Base-by-base conservation (phyloP, 1,140 invertebrate genomes). In the Acromyrmex charruanus region DNA sequence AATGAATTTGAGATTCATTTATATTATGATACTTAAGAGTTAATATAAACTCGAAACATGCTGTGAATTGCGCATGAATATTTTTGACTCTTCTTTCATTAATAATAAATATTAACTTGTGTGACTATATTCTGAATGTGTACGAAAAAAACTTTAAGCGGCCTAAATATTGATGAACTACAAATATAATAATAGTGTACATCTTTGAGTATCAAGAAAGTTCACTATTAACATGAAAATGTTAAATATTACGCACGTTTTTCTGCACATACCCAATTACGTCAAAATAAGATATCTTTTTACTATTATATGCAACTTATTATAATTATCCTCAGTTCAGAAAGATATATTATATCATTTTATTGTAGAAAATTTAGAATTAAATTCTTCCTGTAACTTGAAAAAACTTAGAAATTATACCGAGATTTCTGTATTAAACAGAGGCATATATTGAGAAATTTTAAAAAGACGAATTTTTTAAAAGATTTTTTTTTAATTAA, bases 161-260 rank as follows among this genome's bases (percentile, higher is more conserved):
- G 65, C 31, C 77, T 69, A 80, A 69, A 80, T 80, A 69, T 69
- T 39, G 14, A 55, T 59, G n/a, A 58, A 25, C 0, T 55, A 53
- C 14, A 12, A 80, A 68, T 7, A 35, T 21, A 39, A 55, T 25
- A 75, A 75, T 39, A 39, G 31, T 66, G 4, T 53, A 68, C 31
- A 68, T 35, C 1, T 68, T 68, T 53, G n/a, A 35, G 14, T 4
- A 69, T 39, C 31, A 28, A 12, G 0, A 66, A 77, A 77, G 5
- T 68, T 80, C 6, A 69, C 4, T 49, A 9, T 61, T 63, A 63
- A 61, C 16, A 61, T 51, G 49, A 25, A 69, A 69, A 69, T 3
- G 12, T 21, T 35, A n/a, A 35, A 35, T 14, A 68, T 35, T 12
- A 80, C 14, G n/a, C 25, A 66, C n/a, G 25, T 55, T 53, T 66